Evolutionary conservation across 1,140 invertebrate species (phyloP).

Genomic region (Pinna nobilis): DNA sequence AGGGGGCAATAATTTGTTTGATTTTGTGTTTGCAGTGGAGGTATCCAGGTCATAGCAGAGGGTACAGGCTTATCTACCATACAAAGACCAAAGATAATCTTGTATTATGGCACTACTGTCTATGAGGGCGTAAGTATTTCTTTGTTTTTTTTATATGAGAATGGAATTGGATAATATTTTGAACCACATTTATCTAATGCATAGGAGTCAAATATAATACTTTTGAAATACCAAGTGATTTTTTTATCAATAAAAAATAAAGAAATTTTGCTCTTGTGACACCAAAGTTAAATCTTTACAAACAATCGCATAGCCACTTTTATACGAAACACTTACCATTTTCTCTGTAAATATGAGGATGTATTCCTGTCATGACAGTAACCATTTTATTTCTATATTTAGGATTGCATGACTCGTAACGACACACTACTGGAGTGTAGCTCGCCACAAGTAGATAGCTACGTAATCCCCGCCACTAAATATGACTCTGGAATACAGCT

Average conservation of each 20-base stretch:
- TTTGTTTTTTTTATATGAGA: no score
- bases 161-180: no score
- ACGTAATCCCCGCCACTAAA: background rate
- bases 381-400: background rate
- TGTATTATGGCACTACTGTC: conserved; percentile 83
- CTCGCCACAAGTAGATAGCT: conserved; percentile 6
- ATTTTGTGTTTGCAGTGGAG: conserved; percentile 80
- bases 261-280: no score
- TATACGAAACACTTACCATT: no score
- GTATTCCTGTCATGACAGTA: background rate
- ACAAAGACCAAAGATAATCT: conserved; percentile 92
- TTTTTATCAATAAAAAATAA: no score
- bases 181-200: no score
- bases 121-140: conserved; percentile 83
- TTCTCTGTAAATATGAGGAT: background rate
- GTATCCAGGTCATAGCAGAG: conserved; percentile 91
- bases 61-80: conserved; percentile 92
- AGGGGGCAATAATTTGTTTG: no score
- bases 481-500: conserved; percentile 70
- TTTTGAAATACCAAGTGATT: no score
- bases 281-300: no score
- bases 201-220: no score
- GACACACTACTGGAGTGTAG: background rate
- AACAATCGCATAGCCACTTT: no score
- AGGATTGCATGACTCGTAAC: conserved; percentile 32